Evolutionary conservation across 2,888 invertebrate genomes (phyloP), one percentile per base, ranked within the genome.

Genomic region (Acanthacorydalis orientalis): DNA sequence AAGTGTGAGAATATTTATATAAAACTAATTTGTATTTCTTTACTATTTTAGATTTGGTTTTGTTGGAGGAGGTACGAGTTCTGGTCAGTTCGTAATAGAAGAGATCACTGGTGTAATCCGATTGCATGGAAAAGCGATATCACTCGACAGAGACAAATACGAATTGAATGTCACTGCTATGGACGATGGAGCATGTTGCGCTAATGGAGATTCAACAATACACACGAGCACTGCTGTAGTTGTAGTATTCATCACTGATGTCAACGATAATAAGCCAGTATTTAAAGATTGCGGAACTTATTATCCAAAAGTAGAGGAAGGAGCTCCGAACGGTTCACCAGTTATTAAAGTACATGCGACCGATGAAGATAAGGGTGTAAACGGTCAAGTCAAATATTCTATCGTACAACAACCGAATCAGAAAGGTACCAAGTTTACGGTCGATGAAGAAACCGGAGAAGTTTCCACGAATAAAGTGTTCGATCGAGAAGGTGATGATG

Each of bases 151-250:
- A 52, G 92, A 93, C 63, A 93, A 93, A 64, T 96, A 96, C 62
- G 91, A 91, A 62, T 67, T 98, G 49, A 97, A 96, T 63, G 93
- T 98, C 8, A 93, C 95, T 0, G 97, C 97, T 2, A 80, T 89
- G 71, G 98, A 98, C 62, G 97, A 98, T 63, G 97, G 97, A 1
- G 86, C 90, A 1, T 98, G 97, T 63, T 98, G 97, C 63, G 84
- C 83, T 11, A 86, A 89, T 53, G 90, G 89, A 3, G 86, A 85
- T 55, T 74, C 79, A 2, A 87, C 85, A 0, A 86, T 89, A 55
- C 91, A 93, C 61, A 91, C 92, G 0, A 91, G 89, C 43, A 91
- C 92, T 0, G 93, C 93, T 7, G 89, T 91, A 1, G 92, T 96
- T 0, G 90, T 93, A 1, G 93, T 96, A 0, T 93, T 93, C 63